Conservation (phyloP, 1,140 invertebrate genomes). For the Drosophila truncata region DNA sequence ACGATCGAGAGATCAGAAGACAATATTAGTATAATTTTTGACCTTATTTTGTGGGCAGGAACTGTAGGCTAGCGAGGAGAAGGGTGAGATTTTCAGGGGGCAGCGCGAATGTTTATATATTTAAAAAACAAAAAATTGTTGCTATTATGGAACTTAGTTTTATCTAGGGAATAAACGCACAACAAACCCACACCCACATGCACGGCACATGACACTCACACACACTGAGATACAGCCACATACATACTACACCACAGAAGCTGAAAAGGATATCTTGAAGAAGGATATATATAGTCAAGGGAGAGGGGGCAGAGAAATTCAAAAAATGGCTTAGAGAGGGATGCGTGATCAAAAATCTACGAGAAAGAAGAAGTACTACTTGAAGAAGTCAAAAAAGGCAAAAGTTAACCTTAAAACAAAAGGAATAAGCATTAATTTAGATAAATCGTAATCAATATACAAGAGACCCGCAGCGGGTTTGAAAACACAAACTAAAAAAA, state of each 20-base stretch:
- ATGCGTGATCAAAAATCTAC: conserved; percentile 87
- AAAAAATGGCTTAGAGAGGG: conserved; percentile 85
- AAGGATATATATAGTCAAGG: conserved; percentile 48
- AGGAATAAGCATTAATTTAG: conserved; percentile 45
- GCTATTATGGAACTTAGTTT: conserved; percentile 53
- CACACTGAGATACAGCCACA: conserved; percentile 30
- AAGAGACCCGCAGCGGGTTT: conserved; percentile 33
- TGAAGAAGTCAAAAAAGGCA: conserved; percentile 39
- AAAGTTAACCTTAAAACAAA: conserved; percentile 39
- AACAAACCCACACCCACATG: conserved; percentile 21
- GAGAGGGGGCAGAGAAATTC: conserved; percentile 57
- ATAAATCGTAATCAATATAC: conserved; percentile 55
- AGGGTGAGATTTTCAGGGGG: neutral
- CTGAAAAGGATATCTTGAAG: conserved; percentile 31
- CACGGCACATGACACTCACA: conserved; percentile 31
- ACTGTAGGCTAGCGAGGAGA: conserved; percentile 22
- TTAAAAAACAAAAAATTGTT: conserved; percentile 20
- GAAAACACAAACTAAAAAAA: conserved; percentile 25
- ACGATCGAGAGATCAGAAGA: conserved; percentile 59
- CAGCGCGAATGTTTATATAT: conserved; percentile 17
- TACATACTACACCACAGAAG: conserved; percentile 37
- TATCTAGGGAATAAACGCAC: conserved; percentile 71
- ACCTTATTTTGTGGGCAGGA: conserved; percentile 32
- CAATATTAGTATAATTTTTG: conserved; percentile 80
- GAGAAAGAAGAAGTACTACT: conserved; percentile 40